phyloP scores from a whole-genome alignment of 2,113 vertebrate species.

The Pteruthius melanotis region DNA sequence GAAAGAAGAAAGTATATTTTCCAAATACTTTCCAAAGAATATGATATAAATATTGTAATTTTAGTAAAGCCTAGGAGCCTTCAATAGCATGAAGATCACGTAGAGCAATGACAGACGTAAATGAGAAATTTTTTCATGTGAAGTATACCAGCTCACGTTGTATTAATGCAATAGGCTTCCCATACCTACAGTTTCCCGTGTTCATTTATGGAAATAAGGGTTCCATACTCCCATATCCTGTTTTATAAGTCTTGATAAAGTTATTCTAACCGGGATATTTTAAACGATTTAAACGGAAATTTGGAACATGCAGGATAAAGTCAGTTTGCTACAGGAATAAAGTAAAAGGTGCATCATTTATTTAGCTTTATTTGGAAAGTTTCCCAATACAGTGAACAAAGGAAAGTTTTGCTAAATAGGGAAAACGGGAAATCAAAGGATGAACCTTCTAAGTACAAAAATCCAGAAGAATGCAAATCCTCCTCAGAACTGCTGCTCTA shows the following conservation, averaged over 20 bases:
- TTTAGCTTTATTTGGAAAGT: not conserved
- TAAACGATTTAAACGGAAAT: not conserved
- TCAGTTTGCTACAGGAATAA: not conserved
- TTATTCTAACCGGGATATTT: not conserved
- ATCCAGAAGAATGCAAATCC: not conserved
- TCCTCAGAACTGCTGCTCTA: not conserved
- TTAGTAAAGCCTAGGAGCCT: not conserved
- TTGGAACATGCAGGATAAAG: not conserved
- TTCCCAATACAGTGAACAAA: not conserved
- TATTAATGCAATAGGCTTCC: not conserved
- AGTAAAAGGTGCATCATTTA: not conserved
- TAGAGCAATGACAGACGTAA: not conserved
- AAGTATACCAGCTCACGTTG: not conserved
- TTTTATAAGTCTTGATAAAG: not conserved
- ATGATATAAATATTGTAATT: not conserved
- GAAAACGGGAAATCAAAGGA: not conserved
- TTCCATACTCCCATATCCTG: not conserved
- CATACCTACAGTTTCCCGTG: not conserved
- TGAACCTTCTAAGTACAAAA: not conserved
- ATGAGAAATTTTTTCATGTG: not conserved
- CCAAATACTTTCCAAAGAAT: not conserved
- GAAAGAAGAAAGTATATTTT: not conserved
- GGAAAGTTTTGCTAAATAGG: not conserved
- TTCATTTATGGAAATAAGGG: not conserved
- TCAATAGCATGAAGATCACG: not conserved